phyloP scores from a whole-genome alignment of 2,113 vertebrate genomes.

The Tragulus kanchil region DNA sequence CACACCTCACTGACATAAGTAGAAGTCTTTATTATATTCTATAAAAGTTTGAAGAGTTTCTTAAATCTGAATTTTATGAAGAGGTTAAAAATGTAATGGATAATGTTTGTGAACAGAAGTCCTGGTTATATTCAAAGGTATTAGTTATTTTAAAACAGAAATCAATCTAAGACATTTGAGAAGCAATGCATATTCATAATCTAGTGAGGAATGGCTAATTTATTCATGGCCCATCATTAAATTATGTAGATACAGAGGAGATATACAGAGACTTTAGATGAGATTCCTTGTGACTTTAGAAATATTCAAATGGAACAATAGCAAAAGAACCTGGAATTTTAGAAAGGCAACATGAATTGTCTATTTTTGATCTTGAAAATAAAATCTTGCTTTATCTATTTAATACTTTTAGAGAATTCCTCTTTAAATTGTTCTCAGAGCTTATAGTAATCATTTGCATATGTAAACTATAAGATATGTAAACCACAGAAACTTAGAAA shows the following conservation, averaged over 20 bases:
- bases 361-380: not conserved
- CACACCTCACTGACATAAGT: not conserved
- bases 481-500: conserved; percentile 11
- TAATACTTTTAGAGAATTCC: conserved; percentile 11
- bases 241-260: not conserved
- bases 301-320: not conserved
- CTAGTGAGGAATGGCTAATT: conserved; percentile 21
- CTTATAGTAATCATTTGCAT: not conserved
- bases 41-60: not conserved
- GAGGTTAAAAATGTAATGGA: conserved; percentile 35
- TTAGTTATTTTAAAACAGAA: conserved; percentile 4
- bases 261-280: not conserved
- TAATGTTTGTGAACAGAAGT: conserved; percentile 8
- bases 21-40: conserved; percentile 1
- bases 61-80: conserved; percentile 39
- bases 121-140: not conserved
- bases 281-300: not conserved
- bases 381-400: conserved; percentile 31
- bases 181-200: conserved; percentile 16
- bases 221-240: not conserved
- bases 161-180: not conserved
- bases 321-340: not conserved
- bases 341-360: not conserved
- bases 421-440: not conserved
- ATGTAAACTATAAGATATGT: not conserved